Percentiles rank a stretch among this genome's conserved stretches.
phyloP scores from a whole-genome alignment of 2,113 vertebrate genomes.

The Xiphophorus hellerii region DNA sequence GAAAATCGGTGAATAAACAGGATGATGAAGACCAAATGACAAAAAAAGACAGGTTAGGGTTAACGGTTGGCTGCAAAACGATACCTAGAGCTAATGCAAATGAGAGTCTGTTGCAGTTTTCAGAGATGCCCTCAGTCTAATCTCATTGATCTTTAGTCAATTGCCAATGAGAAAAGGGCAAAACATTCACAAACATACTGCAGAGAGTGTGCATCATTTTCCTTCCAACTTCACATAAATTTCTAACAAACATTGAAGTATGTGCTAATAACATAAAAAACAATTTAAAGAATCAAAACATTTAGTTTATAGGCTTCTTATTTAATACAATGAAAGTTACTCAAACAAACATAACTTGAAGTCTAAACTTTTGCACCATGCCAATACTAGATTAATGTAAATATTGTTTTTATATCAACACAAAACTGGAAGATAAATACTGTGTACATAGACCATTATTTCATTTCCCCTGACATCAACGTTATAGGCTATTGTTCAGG shows the following conservation, averaged over 20 bases:
- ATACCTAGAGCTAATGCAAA: no score
- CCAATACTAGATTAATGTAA: conserved; percentile 33
- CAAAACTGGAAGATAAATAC: conserved; percentile 29
- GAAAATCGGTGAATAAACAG: no score
- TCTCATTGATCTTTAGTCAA: no score
- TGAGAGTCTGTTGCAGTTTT: no score
- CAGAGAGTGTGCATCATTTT: not conserved
- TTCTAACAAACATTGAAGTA: not conserved
- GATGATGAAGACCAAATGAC: no score
- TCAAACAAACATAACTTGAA: not conserved
- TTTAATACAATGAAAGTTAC: not conserved
- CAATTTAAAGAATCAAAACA: not conserved
- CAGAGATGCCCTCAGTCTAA: no score
- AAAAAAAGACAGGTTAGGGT: no score
- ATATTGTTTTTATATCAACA: conserved; percentile 51
- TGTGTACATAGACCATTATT: conserved; percentile 53
- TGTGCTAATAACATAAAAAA: not conserved
- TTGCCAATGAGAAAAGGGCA: not conserved
- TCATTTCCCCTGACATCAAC: conserved; percentile 56
- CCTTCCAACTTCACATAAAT: not conserved
- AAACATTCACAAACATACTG: no score
- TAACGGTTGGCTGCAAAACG: no score
- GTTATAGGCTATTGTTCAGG: conserved; percentile 33
- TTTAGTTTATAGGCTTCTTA: not conserved
- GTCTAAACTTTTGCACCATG: not conserved